Evolutionary conservation across 2,113 vertebrate genomes (phyloP).

Genomic region (Chloropsis hardwickii): DNA sequence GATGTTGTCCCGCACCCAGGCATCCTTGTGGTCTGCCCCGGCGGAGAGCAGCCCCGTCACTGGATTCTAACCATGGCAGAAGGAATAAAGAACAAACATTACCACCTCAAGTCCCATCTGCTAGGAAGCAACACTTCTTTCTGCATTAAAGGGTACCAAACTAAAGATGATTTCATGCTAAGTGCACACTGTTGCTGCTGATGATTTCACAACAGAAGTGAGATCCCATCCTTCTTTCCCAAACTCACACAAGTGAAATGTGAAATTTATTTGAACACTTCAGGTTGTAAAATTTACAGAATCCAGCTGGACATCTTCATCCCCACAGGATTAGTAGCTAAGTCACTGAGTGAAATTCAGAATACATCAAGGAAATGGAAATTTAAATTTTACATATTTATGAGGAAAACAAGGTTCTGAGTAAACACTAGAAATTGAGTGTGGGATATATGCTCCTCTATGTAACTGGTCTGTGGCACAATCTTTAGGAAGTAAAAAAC

Average conservation of each 20-base stretch:
- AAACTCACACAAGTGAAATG: not conserved
- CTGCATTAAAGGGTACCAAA: not conserved
- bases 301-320: not conserved
- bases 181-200: not conserved
- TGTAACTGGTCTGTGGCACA: not conserved
- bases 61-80: conserved; percentile 79
- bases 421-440: not conserved
- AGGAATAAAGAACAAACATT: not conserved
- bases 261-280: not conserved
- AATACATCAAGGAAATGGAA: not conserved
- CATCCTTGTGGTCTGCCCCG: conserved; percentile 87
- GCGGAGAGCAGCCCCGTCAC: conserved; percentile 92
- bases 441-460: not conserved
- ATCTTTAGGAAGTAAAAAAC: not conserved
- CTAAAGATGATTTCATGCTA: not conserved
- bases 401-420: not conserved
- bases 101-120: not conserved
- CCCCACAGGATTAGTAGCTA: not conserved
- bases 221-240: not conserved
- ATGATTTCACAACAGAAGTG: not conserved
- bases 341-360: not conserved
- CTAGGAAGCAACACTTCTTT: not conserved
- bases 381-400: not conserved
- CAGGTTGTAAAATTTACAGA: not conserved
- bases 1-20: conserved; percentile 96